Evolutionary conservation across 2,797 vertebrate genomes (phyloP).

Genomic region (Chanos chanos): DNA sequence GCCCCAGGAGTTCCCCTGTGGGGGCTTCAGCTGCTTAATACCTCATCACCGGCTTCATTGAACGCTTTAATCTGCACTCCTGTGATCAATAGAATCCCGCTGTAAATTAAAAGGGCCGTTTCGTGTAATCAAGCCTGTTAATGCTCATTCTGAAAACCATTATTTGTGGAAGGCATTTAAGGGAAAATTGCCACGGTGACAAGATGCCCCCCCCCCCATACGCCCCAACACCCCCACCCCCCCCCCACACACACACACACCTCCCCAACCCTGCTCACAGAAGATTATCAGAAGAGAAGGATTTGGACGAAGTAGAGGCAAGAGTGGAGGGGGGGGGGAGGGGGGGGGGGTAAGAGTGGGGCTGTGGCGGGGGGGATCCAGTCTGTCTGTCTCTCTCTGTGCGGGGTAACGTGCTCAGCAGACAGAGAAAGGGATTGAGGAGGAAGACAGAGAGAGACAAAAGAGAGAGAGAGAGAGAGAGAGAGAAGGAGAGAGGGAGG

Average conservation of each 20-base stretch:
- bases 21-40: slow-evolving; percentile 98
- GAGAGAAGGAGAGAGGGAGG: slow-evolving; percentile 20
- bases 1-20: slow-evolving; percentile 78
- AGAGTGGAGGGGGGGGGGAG: slow-evolving; percentile 39
- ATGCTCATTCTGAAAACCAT: slow-evolving; percentile 99
- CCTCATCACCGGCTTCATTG: slow-evolving; percentile 99
- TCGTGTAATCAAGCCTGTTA: slow-evolving; percentile 98
- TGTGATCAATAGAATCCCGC: slow-evolving; percentile 98
- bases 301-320: slow-evolving; percentile 51
- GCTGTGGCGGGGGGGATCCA: slow-evolving; percentile 32
- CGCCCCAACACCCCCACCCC: not conserved
- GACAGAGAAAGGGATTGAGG: slow-evolving; percentile 46
- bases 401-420: slow-evolving; percentile 43
- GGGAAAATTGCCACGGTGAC: slow-evolving; percentile 86
- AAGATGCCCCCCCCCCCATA: slow-evolving; percentile 52
- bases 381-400: slow-evolving; percentile 15
- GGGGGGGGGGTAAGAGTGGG: slow-evolving; percentile 37
- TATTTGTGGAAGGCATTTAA: slow-evolving; percentile 99
- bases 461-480: slow-evolving; percentile 41
- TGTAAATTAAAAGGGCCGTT: slow-evolving; percentile 99
- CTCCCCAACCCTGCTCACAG: slow-evolving; percentile 62
- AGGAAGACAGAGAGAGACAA: slow-evolving; percentile 29
- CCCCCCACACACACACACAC: too few relatives aligned
- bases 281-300: slow-evolving; percentile 70
- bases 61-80: slow-evolving; percentile 99